Base-by-base conservation (phyloP, 37 sponge, comb jelly and placozoan species). In the Aphrocallistes beatrix region DNA sequence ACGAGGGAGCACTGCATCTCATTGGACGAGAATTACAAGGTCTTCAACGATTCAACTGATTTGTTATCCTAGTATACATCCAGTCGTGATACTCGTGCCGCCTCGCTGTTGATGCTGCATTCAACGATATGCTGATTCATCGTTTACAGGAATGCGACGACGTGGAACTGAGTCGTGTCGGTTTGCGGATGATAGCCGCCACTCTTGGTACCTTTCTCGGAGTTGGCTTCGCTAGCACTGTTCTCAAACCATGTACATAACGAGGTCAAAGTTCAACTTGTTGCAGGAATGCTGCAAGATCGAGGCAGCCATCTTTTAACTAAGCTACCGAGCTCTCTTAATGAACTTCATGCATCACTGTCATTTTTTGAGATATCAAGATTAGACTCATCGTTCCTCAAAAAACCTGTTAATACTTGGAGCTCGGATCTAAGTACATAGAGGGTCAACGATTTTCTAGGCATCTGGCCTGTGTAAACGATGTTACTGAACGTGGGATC, bases 321-420 rank as follows among this genome's bases (percentile, higher is more conserved):
- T 60, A 13, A 60, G 75, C 75, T 19, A 60, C 75, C 75, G 75
- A 30, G 75, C 75, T 60, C 75, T 60, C 75, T 28, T 60, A 60
- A 60, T 60, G 75, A 60, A 60, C 75, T 60, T 60, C 75, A 60
- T 60, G 75, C 75, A 60, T 3, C 75, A 60, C 75, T 60, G 75
- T 60, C 75, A 60, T 60, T 60, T 60, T 42, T 60, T 60, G 75
- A 28, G 21, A 60, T 28, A 60, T 60, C 75, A 60, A 60, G 75
- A 60, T 60, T 60, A 60, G 75, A 60, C 75, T 60, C 75, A 13
- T 60, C 75, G 75, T 60, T 60, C 21, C 75, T 60, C 75, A 60
- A 60, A 60, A 60, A 60, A 60, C 75, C 75, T 60, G 75, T 60
- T 60, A 60, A 60, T 60, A 60, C 17, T 60, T 60, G 75, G 8